Conservation (phyloP, 2,797 vertebrate species). For the Takifugu ocellatus region DNA sequence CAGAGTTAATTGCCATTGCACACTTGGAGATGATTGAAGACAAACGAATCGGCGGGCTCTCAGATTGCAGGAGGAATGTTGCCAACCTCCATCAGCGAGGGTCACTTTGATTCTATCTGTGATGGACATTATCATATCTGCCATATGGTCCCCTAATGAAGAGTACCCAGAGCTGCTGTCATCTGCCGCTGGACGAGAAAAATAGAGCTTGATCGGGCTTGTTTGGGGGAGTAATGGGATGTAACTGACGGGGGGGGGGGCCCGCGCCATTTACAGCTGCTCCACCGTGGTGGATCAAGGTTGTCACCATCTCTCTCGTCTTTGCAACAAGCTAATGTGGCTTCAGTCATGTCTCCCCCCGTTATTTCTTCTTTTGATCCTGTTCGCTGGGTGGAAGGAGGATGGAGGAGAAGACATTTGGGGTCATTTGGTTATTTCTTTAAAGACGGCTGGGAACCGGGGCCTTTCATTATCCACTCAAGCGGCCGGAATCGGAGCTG, state of each 20-base stretch:
- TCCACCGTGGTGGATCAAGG: constrained; percentile 60
- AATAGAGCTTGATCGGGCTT: constrained; percentile 63
- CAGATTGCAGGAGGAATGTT: constrained; percentile 23
- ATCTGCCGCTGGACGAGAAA: constrained; percentile 39
- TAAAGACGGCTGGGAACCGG: constrained; percentile 37
- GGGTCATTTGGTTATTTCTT: constrained; percentile 51
- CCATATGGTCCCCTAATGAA: constrained; percentile 69
- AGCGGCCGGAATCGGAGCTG: constrained; percentile 3
- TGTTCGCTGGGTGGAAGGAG: constrained; percentile 23
- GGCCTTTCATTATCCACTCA: constrained; percentile 51
- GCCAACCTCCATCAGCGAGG: constrained; percentile 61
- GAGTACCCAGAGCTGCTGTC: constrained; percentile 61
- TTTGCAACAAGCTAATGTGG: constrained; percentile 47
- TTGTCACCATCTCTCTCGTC: constrained; percentile 43
- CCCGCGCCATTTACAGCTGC: constrained; percentile 46
- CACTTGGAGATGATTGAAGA: constrained; percentile 36
- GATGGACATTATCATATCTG: constrained; percentile 58
- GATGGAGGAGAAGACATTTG: constrained; percentile 45
- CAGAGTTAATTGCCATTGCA: constrained; percentile 32
- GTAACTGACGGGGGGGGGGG: constrained; percentile 43
- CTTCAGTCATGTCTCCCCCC: constrained; percentile 38
- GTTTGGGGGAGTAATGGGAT: constrained; percentile 66
- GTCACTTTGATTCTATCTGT: constrained; percentile 61
- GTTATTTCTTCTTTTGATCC: constrained; percentile 50
- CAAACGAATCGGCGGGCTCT: constrained; percentile 24